Evolutionary conservation across 2,113 vertebrate genomes (phyloP).

Genomic region (Aleadryas rufinucha): DNA sequence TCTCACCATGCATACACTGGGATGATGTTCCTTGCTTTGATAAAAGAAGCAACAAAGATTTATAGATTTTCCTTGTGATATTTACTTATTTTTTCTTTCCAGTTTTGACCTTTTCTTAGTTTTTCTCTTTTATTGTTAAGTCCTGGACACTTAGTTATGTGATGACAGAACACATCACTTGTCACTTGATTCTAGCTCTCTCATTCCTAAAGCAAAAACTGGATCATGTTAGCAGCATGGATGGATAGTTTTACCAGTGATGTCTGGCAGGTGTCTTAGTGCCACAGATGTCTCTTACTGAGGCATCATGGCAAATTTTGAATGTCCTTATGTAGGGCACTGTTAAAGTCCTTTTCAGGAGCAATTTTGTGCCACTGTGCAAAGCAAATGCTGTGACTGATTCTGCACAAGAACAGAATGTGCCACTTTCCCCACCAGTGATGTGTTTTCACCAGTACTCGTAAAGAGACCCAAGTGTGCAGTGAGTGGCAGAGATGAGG

Average conservation of each 20-base stretch:
- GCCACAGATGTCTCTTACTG: neutral
- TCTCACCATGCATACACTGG: neutral
- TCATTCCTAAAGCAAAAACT: neutral
- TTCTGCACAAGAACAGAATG: neutral
- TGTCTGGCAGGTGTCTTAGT: neutral
- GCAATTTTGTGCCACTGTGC: rapidly evolving
- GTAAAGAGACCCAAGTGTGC: neutral
- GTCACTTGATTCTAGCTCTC: neutral
- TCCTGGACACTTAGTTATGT: rapidly evolving
- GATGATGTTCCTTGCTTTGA: neutral
- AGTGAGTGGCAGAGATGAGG: neutral
- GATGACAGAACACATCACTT: neutral
- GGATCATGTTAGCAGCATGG: neutral
- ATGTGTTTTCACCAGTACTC: neutral
- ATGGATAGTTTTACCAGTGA: neutral
- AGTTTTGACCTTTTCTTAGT: neutral
- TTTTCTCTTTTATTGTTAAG: neutral
- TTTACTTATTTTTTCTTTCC: neutral
- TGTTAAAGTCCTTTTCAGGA: neutral
- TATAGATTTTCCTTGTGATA: neutral
- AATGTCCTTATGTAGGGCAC: neutral
- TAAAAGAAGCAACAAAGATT: neutral
- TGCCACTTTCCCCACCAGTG: neutral
- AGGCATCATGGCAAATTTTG: neutral
- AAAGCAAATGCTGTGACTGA: neutral